Conservation (phyloP, 2,888 invertebrate species). For the Chymomyza fuscimana region DNA sequence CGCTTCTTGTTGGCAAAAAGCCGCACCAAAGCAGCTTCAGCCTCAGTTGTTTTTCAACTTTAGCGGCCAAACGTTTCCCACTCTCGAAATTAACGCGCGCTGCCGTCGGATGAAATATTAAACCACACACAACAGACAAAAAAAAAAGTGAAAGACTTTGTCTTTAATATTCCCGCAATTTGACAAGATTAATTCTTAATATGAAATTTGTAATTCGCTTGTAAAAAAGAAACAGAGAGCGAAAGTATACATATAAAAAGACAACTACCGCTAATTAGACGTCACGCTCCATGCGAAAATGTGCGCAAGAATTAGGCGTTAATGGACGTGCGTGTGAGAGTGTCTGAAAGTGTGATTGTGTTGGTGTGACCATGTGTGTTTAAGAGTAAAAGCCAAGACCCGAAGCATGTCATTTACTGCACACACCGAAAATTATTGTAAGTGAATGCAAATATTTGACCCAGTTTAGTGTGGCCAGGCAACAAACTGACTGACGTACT, state of each 20-base stretch:
- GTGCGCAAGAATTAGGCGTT: conserved; percentile 39
- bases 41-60: conserved; percentile 55
- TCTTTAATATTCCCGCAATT: conserved; percentile 22
- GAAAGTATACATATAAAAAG: conserved; percentile 53
- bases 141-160: conserved; percentile 62
- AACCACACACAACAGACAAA: conserved; percentile 16
- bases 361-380: conserved; percentile 7
- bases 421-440: conserved; percentile 11
- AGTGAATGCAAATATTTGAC: conserved; percentile 55
- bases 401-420: neutral
- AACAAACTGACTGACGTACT: neutral
- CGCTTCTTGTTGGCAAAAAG: conserved; percentile 15
- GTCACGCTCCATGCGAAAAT: conserved; percentile 37
- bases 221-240: conserved; percentile 37
- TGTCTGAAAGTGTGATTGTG: neutral
- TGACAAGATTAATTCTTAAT: conserved; percentile 63
- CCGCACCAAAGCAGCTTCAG: conserved; percentile 5
- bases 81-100: conserved; percentile 45
- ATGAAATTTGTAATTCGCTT: conserved; percentile 43
- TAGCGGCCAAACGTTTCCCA: conserved; percentile 50
- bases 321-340: conserved; percentile 28
- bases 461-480: conserved; percentile 30
- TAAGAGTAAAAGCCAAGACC: neutral
- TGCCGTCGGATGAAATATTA: conserved; percentile 1
- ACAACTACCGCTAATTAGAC: conserved; percentile 48